A percentile compares a stretch with the other conserved stretches of the same genome.
Evolutionary conservation across 1,140 invertebrate species (phyloP).

Genomic region (Lethrus apterus): DNA sequence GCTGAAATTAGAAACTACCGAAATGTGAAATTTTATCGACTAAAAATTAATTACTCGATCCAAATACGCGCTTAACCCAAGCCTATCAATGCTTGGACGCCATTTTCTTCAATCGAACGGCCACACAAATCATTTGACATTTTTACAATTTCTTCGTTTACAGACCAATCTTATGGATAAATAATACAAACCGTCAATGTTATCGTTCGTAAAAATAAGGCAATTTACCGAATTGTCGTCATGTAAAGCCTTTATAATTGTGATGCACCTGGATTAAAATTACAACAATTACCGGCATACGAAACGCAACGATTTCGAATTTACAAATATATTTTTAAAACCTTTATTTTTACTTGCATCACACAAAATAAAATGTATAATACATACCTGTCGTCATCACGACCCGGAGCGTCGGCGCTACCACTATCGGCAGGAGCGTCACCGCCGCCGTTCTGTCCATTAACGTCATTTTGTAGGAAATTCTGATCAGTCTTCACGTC

Average conservation of each 20-base stretch:
- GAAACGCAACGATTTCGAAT: slow-evolving; percentile 1
- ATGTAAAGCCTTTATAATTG: slow-evolving; percentile 3
- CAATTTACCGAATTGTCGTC: slow-evolving; percentile 4
- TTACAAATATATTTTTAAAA: neutral
- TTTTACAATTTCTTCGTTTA: slow-evolving; percentile 7
- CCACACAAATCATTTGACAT: slow-evolving; percentile 6
- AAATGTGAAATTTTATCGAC: slow-evolving; percentile 3
- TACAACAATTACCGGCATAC: slow-evolving; percentile 7
- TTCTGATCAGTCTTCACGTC: slow-evolving; percentile 47
- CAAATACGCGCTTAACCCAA: slow-evolving; percentile 10
- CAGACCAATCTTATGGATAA: slow-evolving; percentile 7
- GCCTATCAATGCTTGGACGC: slow-evolving; percentile 23
- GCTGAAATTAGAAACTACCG: slow-evolving; percentile 13
- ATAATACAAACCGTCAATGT: slow-evolving; percentile 13
- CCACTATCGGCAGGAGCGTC: slow-evolving; percentile 53
- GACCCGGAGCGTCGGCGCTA: slow-evolving; percentile 56
- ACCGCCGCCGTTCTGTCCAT: slow-evolving; percentile 51
- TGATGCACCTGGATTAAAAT: slow-evolving; percentile 30
- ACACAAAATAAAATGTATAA: neutral
- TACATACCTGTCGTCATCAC: slow-evolving; percentile 65
- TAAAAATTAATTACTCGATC: slow-evolving; percentile 7
- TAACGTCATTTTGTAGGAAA: slow-evolving; percentile 42
- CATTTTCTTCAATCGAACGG: slow-evolving; percentile 35
- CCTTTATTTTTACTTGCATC: slow-evolving; percentile 1
- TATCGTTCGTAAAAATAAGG: neutral